These are phyloP conservation scores for Carassius auratus DNA, from an alignment of 2,113 vertebrate genomes.

Conservation along the genomic window DNA sequence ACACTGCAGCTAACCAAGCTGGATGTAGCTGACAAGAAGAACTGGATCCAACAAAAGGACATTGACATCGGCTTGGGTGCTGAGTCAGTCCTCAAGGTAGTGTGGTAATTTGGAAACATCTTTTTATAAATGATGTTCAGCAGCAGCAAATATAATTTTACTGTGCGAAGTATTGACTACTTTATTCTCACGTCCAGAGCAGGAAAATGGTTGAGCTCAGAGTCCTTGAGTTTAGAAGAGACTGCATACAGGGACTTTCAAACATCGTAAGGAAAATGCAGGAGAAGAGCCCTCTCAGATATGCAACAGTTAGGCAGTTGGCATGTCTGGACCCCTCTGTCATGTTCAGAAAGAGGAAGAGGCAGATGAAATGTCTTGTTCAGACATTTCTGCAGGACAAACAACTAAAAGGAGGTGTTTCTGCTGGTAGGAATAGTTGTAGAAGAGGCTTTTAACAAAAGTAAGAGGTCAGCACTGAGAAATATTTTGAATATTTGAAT, in stretches of 20 bases:
- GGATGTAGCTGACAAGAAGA: too few relatives aligned
- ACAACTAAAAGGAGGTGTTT: too few relatives aligned
- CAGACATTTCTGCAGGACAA: too few relatives aligned
- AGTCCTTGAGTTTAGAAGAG: constrained; percentile 49
- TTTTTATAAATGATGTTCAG: background rate
- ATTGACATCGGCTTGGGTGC: too few relatives aligned
- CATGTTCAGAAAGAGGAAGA: constrained; percentile 46
- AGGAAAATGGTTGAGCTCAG: too few relatives aligned
- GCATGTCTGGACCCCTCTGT: constrained; percentile 35
- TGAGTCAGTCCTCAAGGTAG: too few relatives aligned
- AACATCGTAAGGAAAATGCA: constrained; percentile 48
- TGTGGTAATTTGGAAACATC: background rate
- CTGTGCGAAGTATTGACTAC: background rate
- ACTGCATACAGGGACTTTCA: constrained; percentile 46
- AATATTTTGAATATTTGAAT: too few relatives aligned
- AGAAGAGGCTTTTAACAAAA: too few relatives aligned
- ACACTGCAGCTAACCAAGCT: too few relatives aligned
- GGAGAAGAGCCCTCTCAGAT: constrained; percentile 53
- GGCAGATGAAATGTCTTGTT: constrained; percentile 14
- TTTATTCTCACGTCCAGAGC: background rate
- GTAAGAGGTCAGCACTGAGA: too few relatives aligned
- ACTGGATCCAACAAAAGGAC: too few relatives aligned
- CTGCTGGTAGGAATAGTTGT: too few relatives aligned
- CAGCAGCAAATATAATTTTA: constrained; percentile 8
- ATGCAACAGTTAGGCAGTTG: constrained; percentile 44